These are phyloP conservation scores for Epinephelus cyanopodus DNA, from an alignment of 2,113 vertebrate species.

Conservation along the genomic window DNA sequence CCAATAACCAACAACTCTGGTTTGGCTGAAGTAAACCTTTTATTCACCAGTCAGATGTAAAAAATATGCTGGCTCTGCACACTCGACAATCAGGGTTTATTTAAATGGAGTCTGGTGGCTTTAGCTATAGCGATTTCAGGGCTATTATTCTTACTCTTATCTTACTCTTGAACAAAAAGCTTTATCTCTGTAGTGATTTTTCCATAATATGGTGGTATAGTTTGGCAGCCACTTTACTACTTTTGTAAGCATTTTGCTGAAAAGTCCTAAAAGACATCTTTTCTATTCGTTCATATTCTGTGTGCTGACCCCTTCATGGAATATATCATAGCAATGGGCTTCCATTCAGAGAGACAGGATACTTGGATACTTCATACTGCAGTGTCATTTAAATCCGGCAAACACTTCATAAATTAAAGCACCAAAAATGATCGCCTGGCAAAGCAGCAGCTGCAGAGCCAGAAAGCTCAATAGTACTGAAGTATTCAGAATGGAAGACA, in stretches of 20 bases:
- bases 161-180: no score
- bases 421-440: not conserved
- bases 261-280: not conserved
- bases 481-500: slow-evolving; percentile 48
- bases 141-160: no score
- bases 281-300: slow-evolving; percentile 29
- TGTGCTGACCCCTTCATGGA: slow-evolving; percentile 39
- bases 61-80: no score
- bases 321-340: slow-evolving; percentile 22
- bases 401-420: not conserved
- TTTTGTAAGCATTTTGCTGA: not conserved
- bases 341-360: slow-evolving; percentile 37
- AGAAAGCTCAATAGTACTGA: not conserved
- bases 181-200: no score
- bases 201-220: not conserved
- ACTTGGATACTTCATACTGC: slow-evolving; percentile 34
- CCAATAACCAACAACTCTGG: no score
- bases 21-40: no score
- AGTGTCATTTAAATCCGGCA: not conserved
- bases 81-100: no score
- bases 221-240: not conserved
- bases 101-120: no score
- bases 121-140: no score
- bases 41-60: no score
- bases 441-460: not conserved